These are phyloP conservation scores for Ctenopoma kingsleyae DNA, from an alignment of 2,797 vertebrate species.

Conservation along the genomic window DNA sequence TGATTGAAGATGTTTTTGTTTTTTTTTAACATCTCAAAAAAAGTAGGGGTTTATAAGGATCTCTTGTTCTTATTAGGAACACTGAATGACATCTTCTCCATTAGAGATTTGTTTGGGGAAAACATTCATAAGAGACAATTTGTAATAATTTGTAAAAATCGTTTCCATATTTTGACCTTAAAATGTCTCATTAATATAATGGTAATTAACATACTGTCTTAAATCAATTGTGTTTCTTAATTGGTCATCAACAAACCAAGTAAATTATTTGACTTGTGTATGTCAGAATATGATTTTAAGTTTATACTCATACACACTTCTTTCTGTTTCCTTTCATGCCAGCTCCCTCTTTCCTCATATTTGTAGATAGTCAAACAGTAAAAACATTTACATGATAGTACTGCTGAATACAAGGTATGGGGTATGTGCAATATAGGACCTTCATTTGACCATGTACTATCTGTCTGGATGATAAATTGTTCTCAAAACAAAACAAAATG, in stretches of 20 bases:
- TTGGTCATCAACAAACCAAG: constrained; percentile 12
- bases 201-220: constrained; percentile 7
- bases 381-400: constrained; percentile 15
- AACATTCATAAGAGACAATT: constrained; percentile 27
- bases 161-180: constrained; percentile 24
- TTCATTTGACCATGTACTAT: constrained; percentile 27
- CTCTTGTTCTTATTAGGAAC: constrained; percentile 60
- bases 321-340: background rate
- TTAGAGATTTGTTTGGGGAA: constrained; percentile 24
- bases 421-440: constrained; percentile 19
- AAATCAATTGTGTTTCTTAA: background rate
- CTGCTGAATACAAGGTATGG: constrained; percentile 18
- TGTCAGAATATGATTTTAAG: too few species aligned
- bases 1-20: constrained; percentile 50
- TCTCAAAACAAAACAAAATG: constrained; percentile 46
- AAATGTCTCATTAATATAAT: constrained; percentile 33
- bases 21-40: constrained; percentile 28
- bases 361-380: constrained; percentile 3
- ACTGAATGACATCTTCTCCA: constrained; percentile 45
- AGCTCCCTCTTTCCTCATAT: background rate
- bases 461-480: constrained; percentile 64
- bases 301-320: constrained; percentile 12
- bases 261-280: background rate
- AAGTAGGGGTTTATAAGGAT: constrained; percentile 41
- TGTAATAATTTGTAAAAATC: constrained; percentile 10